Conservation (phyloP, 2,113 vertebrate species). For the Miniopterus natalensis region DNA sequence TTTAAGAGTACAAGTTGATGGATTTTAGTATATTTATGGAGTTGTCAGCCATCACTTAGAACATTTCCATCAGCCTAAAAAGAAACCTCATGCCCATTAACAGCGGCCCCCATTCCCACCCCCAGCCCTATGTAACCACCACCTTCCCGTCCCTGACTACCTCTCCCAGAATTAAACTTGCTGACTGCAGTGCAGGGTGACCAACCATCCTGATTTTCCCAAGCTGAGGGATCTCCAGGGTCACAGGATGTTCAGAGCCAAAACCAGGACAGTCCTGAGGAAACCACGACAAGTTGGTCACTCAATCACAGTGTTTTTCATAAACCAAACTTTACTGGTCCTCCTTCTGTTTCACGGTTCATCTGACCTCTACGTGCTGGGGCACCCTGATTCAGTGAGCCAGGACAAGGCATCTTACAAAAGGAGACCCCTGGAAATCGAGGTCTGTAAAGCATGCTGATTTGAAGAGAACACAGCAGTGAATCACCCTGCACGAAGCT, state of each 20-base stretch:
- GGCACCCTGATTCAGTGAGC: not conserved
- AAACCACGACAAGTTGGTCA: not conserved
- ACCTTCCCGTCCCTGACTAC: not conserved
- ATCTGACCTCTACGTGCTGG: not conserved
- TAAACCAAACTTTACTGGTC: not conserved
- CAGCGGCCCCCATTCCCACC: not conserved
- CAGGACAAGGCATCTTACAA: not conserved
- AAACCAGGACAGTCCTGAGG: not conserved
- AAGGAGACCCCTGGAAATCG: not conserved
- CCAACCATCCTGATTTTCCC: fast-evolving
- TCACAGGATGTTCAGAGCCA: fast-evolving
- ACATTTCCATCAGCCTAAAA: not conserved
- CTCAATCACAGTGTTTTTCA: not conserved
- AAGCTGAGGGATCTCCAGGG: not conserved
- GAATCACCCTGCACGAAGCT: not conserved
- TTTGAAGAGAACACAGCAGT: not conserved
- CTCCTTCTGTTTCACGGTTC: not conserved
- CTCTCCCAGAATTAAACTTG: not conserved
- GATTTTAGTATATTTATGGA: not conserved
- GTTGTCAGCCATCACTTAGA: not conserved
- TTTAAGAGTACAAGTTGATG: not conserved
- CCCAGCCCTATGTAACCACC: not conserved
- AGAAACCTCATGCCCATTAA: not conserved
- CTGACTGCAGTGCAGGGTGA: not conserved
- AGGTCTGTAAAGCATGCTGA: not conserved